Evolutionary conservation across 1,140 invertebrate genomes (phyloP).

Genomic region (Lucilia sericata): DNA sequence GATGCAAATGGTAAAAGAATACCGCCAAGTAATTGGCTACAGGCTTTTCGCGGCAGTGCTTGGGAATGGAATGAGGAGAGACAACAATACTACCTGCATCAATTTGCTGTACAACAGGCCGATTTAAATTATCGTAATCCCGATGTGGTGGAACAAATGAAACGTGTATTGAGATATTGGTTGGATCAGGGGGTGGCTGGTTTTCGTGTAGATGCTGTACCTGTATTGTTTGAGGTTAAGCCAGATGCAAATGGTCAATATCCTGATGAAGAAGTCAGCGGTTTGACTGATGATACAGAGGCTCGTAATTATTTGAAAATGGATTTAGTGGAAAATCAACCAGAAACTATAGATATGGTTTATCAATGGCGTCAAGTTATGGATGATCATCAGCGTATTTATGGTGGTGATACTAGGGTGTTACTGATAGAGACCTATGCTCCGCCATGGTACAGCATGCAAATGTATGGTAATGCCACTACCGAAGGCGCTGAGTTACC

Average conservation of each 20-base stretch:
- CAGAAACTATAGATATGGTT: slow-evolving; percentile 74
- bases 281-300: slow-evolving; percentile 65
- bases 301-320: slow-evolving; percentile 74
- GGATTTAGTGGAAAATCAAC: slow-evolving; percentile 74
- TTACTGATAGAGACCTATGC: slow-evolving; percentile 80
- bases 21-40: slow-evolving; percentile 78
- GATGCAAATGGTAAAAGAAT: slow-evolving; percentile 53
- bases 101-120: slow-evolving; percentile 74
- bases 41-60: slow-evolving; percentile 72
- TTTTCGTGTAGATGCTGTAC: slow-evolving; percentile 77
- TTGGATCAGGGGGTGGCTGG: slow-evolving; percentile 80
- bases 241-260: slow-evolving; percentile 68
- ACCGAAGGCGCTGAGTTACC: slow-evolving; percentile 72
- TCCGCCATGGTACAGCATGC: slow-evolving; percentile 67
- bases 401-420: slow-evolving; percentile 71
- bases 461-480: slow-evolving; percentile 72
- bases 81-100: slow-evolving; percentile 77
- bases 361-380: slow-evolving; percentile 73
- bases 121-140: slow-evolving; percentile 80
- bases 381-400: slow-evolving; percentile 70
- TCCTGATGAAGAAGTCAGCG: slow-evolving; percentile 72
- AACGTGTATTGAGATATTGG: slow-evolving; percentile 80
- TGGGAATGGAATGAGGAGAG: slow-evolving; percentile 75
- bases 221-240: slow-evolving; percentile 72
- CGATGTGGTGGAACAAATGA: slow-evolving; percentile 75